A percentile compares a stretch with the other conserved stretches of the same genome.
Evolutionary conservation across 2,888 invertebrate genomes (phyloP).

Genomic region (Pasiphila rectangulata): DNA sequence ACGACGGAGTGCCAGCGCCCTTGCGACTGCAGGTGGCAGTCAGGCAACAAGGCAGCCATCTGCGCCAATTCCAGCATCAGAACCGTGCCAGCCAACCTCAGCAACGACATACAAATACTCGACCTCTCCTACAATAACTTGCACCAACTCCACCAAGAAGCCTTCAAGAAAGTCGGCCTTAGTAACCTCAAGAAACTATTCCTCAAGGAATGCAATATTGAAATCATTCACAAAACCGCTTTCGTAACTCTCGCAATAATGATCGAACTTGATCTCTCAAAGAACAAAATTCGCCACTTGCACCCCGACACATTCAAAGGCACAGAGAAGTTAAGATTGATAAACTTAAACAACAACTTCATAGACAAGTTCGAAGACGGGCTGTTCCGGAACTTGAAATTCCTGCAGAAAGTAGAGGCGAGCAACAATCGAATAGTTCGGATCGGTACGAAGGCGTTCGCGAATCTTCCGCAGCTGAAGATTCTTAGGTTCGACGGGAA

Average conservation of each 20-base stretch:
- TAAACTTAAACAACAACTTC: slow-evolving; percentile 88
- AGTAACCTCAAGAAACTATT: slow-evolving; percentile 91
- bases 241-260: slow-evolving; percentile 88
- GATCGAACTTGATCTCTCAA: slow-evolving; percentile 90
- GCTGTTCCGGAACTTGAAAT: slow-evolving; percentile 87
- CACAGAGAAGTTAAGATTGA: slow-evolving; percentile 85
- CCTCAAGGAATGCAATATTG: slow-evolving; percentile 87
- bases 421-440: slow-evolving; percentile 87
- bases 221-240: slow-evolving; percentile 85
- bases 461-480: slow-evolving; percentile 84
- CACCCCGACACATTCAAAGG: slow-evolving; percentile 87
- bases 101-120: slow-evolving; percentile 86
- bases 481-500: slow-evolving; percentile 89
- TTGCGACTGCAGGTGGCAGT: slow-evolving; percentile 93
- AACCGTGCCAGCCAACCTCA: slow-evolving; percentile 86
- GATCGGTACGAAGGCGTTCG: slow-evolving; percentile 86
- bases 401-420: slow-evolving; percentile 88
- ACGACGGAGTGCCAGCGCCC: slow-evolving; percentile 83
- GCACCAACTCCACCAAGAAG: slow-evolving; percentile 82
- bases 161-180: slow-evolving; percentile 85
- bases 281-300: slow-evolving; percentile 85
- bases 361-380: slow-evolving; percentile 87
- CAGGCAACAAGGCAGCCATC: slow-evolving; percentile 91
- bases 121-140: slow-evolving; percentile 88
- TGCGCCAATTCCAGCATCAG: slow-evolving; percentile 86